Evolutionary conservation across 2,888 invertebrate species (phyloP), one percentile per base, ranked within the genome.

Genomic region (Bugula neritina): DNA sequence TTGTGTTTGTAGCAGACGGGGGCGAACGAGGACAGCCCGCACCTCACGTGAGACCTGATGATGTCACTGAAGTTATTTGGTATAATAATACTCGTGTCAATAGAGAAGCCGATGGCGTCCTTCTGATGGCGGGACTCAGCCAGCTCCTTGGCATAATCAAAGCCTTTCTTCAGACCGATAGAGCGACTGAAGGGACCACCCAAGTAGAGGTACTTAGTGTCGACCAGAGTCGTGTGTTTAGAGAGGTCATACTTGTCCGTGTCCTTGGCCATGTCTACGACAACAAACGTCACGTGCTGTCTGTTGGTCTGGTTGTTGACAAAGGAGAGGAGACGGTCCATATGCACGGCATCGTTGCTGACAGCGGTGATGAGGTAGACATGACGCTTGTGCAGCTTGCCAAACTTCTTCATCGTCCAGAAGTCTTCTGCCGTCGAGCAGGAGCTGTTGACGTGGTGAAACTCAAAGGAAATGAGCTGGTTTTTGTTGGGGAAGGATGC

Each of bases 1-100:
- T 63, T 63, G 34, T 63, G 63, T 34, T 63, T 63, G 31, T 63
- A 63, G 63, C 63, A 63, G 27, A 63, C 63, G 13, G 63, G 63
- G 34, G 63, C 63, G 31, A 25, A 63, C 2, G 63, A 63, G 5
- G 63, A 63, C 5, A 63, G 25, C 27, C 63, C 63, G 31, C 63
- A 63, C 34, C 63, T 21, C 17, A 63, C 63, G 31, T 63, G 63
- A 10, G 63, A 63, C 10, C 63, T 21, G 27, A 63, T 63, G 21
- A 63, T 31, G 27, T 63, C 63, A 34, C 63, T 63, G 31, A 63
- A 63, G 63, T 63, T 63, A 17, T n/a, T 63, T 21, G 63, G 63
- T 25, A 63, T 63, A 5, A 63, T 31, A 63, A 63, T 63, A 63
- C 63, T 63, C 10, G 63, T 63, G 31, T 63, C 63, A 29, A 63